Conservation (phyloP, 2,113 vertebrate species). For the Crotalus viridis region DNA sequence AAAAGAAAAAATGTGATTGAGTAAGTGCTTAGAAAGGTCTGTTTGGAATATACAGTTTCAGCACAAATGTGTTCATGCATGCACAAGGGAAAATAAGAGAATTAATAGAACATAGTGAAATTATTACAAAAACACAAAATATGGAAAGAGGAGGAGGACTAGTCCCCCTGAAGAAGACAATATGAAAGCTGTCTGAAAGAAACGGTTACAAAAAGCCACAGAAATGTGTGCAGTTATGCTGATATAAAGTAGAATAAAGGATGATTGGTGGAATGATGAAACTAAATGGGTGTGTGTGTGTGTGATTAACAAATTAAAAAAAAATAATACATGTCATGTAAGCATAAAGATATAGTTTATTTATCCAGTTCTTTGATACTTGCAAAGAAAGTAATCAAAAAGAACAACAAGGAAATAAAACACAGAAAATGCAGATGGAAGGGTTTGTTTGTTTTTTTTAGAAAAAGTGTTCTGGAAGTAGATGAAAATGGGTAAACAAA, state of each 20-base stretch:
- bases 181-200: not conserved
- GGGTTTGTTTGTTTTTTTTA: not conserved
- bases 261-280: not conserved
- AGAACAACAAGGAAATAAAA: not conserved
- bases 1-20: too few species aligned
- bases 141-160: not conserved
- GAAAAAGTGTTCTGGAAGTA: not conserved
- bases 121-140: not conserved
- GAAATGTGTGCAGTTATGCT: not conserved
- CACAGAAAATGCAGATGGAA: not conserved
- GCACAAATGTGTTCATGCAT: too few species aligned
- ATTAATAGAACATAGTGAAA: not conserved
- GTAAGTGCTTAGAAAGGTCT: too few species aligned
- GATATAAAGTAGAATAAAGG: not conserved
- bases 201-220: not conserved
- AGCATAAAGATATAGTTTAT: not conserved
- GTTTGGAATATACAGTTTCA: too few species aligned
- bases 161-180: not conserved
- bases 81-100: not conserved
- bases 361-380: not conserved
- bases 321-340: not conserved
- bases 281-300: too few species aligned
- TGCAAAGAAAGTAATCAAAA: not conserved
- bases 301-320: not conserved
- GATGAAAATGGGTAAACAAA: not conserved